These are phyloP conservation scores for Microdon myrmicae DNA, from an alignment of 2,888 invertebrate genomes.

Conservation along the genomic window DNA sequence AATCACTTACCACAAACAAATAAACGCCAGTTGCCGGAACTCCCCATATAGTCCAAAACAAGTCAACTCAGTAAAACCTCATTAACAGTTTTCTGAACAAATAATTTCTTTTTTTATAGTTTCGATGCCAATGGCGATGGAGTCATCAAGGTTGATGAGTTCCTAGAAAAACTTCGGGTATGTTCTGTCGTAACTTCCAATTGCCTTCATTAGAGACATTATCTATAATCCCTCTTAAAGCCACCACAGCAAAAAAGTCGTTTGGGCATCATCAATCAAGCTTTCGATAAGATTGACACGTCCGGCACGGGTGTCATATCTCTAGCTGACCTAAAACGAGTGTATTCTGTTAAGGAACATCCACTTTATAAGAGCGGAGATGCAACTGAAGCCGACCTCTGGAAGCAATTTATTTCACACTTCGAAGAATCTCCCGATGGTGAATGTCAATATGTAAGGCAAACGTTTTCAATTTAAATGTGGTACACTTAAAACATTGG, in stretches of 20 bases:
- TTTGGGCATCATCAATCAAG: conserved; percentile 78
- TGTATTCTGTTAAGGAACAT: conserved; percentile 84
- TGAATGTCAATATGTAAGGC: no score
- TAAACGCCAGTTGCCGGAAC: no score
- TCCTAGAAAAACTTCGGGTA: conserved; percentile 83
- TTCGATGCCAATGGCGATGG: conserved; percentile 88
- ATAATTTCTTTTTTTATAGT: conserved; percentile 57
- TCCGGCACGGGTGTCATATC: conserved; percentile 84
- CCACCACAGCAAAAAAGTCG: conserved; percentile 84
- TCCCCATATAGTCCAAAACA: no score
- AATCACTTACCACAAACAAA: no score
- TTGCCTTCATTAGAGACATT: not conserved
- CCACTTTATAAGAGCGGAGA: conserved; percentile 89
- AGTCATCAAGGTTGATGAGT: conserved; percentile 87
- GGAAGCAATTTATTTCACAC: conserved; percentile 82
- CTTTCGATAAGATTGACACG: conserved; percentile 86
- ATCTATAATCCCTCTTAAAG: conserved; percentile 67
- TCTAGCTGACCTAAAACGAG: conserved; percentile 77
- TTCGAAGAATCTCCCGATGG: conserved; percentile 77
- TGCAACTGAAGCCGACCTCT: conserved; percentile 81
- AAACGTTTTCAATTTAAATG: not conserved
- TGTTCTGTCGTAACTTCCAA: conserved; percentile 59
- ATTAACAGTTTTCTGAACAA: no score
- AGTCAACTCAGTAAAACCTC: no score
- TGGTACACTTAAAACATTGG: no score